Conservation (phyloP, 2,113 vertebrate genomes). For the Semnornis frantzii region DNA sequence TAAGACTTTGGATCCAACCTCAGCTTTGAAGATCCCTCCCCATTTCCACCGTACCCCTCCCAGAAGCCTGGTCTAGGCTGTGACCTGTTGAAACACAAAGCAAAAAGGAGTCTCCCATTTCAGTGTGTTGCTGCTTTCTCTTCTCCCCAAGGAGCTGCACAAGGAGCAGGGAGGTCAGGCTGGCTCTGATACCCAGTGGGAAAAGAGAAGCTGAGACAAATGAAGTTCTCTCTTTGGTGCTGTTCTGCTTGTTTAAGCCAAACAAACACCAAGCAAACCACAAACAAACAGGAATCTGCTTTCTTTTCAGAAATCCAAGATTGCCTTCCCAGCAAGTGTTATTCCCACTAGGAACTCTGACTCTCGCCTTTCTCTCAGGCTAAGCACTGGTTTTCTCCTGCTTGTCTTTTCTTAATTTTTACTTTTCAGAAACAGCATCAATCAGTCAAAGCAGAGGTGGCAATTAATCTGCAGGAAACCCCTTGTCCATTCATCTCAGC, state of each 20-base stretch:
- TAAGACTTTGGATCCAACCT: not conserved
- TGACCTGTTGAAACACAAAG: not conserved
- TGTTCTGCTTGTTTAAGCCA: not conserved
- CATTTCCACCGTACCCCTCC: not conserved
- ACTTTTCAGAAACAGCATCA: not conserved
- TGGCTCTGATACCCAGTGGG: not conserved
- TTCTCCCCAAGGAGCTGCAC: not conserved
- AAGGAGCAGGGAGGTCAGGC: not conserved
- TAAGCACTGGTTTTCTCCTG: not conserved
- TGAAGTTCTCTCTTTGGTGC: not conserved
- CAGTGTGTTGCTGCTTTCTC: not conserved
- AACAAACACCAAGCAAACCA: not conserved
- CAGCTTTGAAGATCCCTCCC: not conserved
- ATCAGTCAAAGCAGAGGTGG: not conserved
- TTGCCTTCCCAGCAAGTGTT: rapidly evolving
- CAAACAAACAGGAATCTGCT: not conserved
- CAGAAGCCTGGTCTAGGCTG: not conserved
- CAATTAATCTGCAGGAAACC: not conserved
- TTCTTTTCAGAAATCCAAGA: not conserved
- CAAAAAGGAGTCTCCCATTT: not conserved
- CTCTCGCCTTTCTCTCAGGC: not conserved
- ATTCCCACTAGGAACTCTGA: not conserved
- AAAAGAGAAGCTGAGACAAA: not conserved
- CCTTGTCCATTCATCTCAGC: not conserved
- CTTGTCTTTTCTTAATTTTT: not conserved